Conservation (phyloP, 2,888 invertebrate species). For the Polyommatus iphigenia region DNA sequence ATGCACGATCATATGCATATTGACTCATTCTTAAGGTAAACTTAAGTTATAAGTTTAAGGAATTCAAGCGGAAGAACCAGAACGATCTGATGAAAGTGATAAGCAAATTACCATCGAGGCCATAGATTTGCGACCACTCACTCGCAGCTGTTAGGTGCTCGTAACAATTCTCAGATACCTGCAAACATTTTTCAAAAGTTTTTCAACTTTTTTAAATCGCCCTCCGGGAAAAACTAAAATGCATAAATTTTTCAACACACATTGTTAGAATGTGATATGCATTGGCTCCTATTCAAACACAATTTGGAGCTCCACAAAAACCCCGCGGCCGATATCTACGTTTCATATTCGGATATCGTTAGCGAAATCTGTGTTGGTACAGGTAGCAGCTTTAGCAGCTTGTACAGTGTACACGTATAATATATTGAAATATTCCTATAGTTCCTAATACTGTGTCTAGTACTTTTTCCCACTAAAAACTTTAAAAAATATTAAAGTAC, state of each 20-base stretch:
- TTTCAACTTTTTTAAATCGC: background rate
- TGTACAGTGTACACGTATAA: no score
- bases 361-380: background rate
- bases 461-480: no score
- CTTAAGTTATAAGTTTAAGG: no score
- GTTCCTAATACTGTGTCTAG: no score
- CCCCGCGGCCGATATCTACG: background rate
- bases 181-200: background rate
- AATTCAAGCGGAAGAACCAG: no score
- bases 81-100: background rate
- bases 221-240: background rate
- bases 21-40: conserved; percentile 65
- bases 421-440: background rate
- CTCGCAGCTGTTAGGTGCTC: background rate
- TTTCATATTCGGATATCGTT: conserved; percentile 15
- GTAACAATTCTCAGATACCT: background rate
- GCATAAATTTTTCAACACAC: conserved; percentile 1
- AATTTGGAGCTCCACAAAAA: conserved; percentile 4
- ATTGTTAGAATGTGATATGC: conserved; percentile 17
- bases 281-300: conserved; percentile 17
- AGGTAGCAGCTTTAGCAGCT: background rate
- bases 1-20: conserved; percentile 62
- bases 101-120: background rate
- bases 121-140: background rate
- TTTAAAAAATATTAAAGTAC: no score